phyloP scores from a whole-genome alignment of 2,113 vertebrate genomes.

The Microtus richardsoni region DNA sequence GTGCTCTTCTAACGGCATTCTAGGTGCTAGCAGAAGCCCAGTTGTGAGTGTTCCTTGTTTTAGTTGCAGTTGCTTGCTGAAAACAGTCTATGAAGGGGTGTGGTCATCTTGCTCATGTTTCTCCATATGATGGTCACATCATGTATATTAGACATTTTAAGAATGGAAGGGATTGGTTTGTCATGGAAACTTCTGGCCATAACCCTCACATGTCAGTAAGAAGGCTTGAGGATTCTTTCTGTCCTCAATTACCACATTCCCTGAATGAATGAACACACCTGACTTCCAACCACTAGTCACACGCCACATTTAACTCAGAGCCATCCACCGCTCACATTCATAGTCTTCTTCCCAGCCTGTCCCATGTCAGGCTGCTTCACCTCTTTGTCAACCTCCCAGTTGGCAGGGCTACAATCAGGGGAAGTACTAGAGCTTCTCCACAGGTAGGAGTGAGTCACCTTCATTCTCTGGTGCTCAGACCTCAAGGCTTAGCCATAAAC shows the following conservation, averaged over 20 bases:
- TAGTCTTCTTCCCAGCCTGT: neutral
- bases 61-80: neutral
- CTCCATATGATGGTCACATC: neutral
- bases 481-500: conserved; percentile 24
- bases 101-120: neutral
- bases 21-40: neutral
- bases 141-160: neutral
- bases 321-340: neutral
- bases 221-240: neutral
- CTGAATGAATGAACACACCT: no score
- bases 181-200: neutral
- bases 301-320: neutral
- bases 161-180: neutral
- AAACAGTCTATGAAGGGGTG: neutral
- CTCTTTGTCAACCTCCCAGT: neutral
- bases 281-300: neutral
- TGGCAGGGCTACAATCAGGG: neutral
- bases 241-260: neutral
- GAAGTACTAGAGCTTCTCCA: neutral
- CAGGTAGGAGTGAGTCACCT: neutral
- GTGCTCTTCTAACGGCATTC: neutral
- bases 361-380: neutral
- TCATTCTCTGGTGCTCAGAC: conserved; percentile 19
- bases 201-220: neutral
- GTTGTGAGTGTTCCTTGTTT: neutral